Conservation (phyloP, 2,888 invertebrate genomes). For the Chirona hameri region DNA sequence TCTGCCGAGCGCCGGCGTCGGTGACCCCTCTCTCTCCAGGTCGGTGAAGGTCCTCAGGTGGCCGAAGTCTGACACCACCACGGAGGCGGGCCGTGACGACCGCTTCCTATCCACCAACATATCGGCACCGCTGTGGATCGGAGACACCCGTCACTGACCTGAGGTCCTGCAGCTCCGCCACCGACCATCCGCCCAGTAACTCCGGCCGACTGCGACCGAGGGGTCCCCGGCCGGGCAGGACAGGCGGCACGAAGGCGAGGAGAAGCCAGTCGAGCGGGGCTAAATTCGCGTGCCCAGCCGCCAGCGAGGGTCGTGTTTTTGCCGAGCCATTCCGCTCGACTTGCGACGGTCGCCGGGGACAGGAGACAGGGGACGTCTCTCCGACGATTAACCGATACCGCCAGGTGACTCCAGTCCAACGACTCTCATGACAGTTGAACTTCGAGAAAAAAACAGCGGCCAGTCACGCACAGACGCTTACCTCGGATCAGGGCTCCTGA, state of each 20-base stretch:
- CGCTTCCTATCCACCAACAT: constrained; percentile 1
- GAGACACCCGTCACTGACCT: background rate
- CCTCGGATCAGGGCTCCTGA: background rate
- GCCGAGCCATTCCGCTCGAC: background rate
- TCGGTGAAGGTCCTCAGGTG: background rate
- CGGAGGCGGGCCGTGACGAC: background rate
- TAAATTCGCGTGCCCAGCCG: background rate
- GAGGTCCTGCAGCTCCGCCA: too few species aligned
- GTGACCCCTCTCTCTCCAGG: background rate
- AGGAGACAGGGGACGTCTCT: background rate
- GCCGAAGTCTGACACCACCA: background rate
- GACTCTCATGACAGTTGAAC: too few species aligned
- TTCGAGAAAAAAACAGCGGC: background rate
- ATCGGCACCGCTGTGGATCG: background rate
- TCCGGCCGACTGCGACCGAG: background rate
- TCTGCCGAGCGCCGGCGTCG: background rate
- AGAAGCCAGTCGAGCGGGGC: background rate
- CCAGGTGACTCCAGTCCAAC: too few species aligned
- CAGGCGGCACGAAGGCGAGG: background rate
- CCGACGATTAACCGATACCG: too few species aligned
- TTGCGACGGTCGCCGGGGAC: background rate
- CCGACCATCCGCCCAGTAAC: background rate
- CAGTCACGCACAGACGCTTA: background rate
- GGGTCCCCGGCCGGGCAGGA: background rate
- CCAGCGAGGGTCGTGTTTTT: background rate